Conservation (phyloP, 2,797 vertebrate species). For the Manis crassicaudata region DNA sequence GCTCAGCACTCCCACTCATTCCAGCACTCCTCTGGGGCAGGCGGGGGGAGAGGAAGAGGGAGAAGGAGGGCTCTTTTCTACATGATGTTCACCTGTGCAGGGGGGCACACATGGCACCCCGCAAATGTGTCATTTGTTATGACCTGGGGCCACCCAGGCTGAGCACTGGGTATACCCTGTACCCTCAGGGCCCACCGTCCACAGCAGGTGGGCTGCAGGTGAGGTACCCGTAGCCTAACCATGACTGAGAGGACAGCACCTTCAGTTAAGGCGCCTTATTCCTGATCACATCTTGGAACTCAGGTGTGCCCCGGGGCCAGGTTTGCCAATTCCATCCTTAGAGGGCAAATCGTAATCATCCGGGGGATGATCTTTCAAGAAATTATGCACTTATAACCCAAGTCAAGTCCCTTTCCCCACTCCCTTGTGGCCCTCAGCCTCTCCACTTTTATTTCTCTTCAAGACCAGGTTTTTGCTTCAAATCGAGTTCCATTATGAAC, state of each 20-base stretch:
- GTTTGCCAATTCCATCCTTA: not conserved
- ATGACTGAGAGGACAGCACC: not conserved
- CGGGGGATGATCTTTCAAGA: not conserved
- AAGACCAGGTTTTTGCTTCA: not conserved
- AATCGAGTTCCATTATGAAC: not conserved
- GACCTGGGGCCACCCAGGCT: not conserved
- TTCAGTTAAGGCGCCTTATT: not conserved
- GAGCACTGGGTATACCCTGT: not conserved
- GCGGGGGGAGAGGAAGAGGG: no score
- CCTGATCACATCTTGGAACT: not conserved
- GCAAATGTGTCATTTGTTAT: not conserved
- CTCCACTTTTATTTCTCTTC: not conserved
- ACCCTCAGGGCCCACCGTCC: fast-evolving
- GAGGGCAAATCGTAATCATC: not conserved
- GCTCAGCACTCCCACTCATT: not conserved
- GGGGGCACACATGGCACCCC: not conserved
- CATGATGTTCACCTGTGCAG: not conserved
- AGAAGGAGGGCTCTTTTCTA: not conserved
- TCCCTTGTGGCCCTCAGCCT: not conserved
- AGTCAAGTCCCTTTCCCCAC: not conserved
- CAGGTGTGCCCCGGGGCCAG: not conserved
- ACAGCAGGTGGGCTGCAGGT: not conserved
- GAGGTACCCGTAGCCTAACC: not conserved
- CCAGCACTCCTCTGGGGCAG: not conserved
- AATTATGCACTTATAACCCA: not conserved